Evolutionary conservation across 2,797 vertebrate genomes (phyloP), one percentile per base, ranked within the genome.

Genomic region (Squalus acanthias): DNA sequence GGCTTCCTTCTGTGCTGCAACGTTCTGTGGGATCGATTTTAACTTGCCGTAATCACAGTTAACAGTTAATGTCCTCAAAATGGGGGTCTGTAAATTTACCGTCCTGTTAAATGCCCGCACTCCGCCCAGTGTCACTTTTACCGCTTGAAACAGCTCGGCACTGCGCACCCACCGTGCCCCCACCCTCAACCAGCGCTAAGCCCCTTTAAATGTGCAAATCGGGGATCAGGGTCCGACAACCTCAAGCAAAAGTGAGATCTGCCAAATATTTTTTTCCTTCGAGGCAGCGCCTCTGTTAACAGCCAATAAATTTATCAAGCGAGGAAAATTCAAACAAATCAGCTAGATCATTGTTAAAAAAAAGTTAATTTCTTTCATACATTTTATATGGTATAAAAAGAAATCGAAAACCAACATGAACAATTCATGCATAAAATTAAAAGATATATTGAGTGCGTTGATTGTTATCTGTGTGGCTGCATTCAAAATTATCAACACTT

Each of bases 361-460:
- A 93, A 95, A 72, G 67, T 70, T 95, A 69, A 70, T 95, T 69
- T 69, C 39, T 50, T 95, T 57, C 87, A 24, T 6, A n/a, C 0
- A 76, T 76, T 76, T 67, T 76, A 29, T 63, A 7, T 63, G 57
- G 57, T 63, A 0, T 1, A 22, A 57, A 53, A 88, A 88, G 24
- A 70, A 95, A 70, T 95, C 39, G 39, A 95, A 70, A 69, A 22
- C 65, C 4, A 10, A 69, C 92, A 12, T 46, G 92, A 50, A 70
- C 92, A 72, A 95, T 95, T 95, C 93, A 95, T 95, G 94, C 50
- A 74, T 72, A 57, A 76, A 95, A 95, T 74, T 17, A 53, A 95
- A 57, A 33, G 26, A 57, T 9, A n/a, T 65, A 57, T 13, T 29
- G 94, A 74, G 29, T 17, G 13, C 13, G 50, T 46, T 53, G 94